Evolutionary conservation across 2,113 vertebrate species (phyloP), one percentile per base, ranked within the genome.

Genomic region (Marcusenius ussheri): DNA sequence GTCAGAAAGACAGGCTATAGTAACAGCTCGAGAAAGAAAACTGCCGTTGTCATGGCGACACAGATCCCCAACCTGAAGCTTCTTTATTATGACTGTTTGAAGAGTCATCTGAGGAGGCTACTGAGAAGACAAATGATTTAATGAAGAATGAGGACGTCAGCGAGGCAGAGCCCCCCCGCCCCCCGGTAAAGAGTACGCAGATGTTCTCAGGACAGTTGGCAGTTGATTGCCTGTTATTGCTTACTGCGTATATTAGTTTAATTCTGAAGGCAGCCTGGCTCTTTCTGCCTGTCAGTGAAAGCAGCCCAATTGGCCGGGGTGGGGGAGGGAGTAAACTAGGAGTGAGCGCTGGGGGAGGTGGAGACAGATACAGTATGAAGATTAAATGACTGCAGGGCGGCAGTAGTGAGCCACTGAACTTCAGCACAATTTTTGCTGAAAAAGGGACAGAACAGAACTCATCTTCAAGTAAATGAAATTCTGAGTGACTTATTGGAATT

Each of bases 221-320:
- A 70, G 83, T 27, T 86, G 89, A 46, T 46, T 86, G 39, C 24
- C 83, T 90, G 84, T 83, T 47, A 83, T 85, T 56, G 35, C 56
- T 66, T 77, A 49, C n/a, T 70, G 84, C 31, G 42, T 53, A 85
- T 86, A 49, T 66, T 87, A 27, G 11, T 46, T 86, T 50, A 13
- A 9, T 90, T 66, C 42, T 66, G 53, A 86, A 19, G 24, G 8
- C 8, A 17, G 35, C 31, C 35, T 42, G 13, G 13, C 5, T 15
- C 35, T 80, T 80, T 42, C 35, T 39, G n/a, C 4, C 74, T 8
- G 35, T 19, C 6, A 42, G 35, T 35, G 35, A 39, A 35, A 27
- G 58, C 6, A 5, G 5, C 21, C 19, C 53, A 58, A 24, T 24
- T 58, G 19, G 19, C 24, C 1, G 3, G 6, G 24, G 9, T 0